phyloP scores from a whole-genome alignment of 2,113 vertebrate species.

The Oncorhynchus mykiss region DNA sequence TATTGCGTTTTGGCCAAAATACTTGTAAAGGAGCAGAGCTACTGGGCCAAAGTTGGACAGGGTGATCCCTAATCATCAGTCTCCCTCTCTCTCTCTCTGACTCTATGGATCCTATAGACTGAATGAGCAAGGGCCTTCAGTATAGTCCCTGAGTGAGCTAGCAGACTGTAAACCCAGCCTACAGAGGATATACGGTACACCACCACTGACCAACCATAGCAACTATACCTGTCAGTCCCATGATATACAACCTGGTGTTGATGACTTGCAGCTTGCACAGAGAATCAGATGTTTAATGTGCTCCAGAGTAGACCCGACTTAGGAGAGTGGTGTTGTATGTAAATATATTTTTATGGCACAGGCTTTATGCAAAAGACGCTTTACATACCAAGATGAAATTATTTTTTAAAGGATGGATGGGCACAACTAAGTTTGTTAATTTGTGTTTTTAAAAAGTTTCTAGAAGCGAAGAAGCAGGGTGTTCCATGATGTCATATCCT shows the following conservation, averaged over 20 bases:
- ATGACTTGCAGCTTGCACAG: neutral
- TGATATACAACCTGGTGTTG: constrained; percentile 12
- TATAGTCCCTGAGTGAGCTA: neutral
- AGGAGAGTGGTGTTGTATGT: constrained; percentile 47
- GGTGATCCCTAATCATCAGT: neutral
- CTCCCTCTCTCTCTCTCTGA: neutral
- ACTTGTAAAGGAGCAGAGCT: too few relatives aligned
- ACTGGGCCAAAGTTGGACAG: neutral
- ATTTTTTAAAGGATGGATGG: constrained; percentile 28
- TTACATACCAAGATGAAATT: constrained; percentile 28
- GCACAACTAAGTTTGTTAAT: neutral
- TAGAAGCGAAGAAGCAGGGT: constrained; percentile 20
- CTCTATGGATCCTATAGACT: neutral
- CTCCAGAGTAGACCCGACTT: constrained; percentile 25
- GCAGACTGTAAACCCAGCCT: neutral
- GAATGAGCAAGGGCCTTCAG: neutral
- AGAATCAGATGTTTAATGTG: constrained; percentile 52
- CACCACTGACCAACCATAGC: constrained; percentile 13
- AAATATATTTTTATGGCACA: constrained; percentile 50
- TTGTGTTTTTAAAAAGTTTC: constrained; percentile 6
- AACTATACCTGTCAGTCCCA: constrained; percentile 20
- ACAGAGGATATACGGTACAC: constrained; percentile 15
- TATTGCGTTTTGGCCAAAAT: neutral
- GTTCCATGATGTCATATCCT: constrained; percentile 12
- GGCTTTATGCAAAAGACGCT: constrained; percentile 33